Evolutionary conservation across 1,140 invertebrate species (phyloP).

Genomic region (Dreissena rostriformis): DNA sequence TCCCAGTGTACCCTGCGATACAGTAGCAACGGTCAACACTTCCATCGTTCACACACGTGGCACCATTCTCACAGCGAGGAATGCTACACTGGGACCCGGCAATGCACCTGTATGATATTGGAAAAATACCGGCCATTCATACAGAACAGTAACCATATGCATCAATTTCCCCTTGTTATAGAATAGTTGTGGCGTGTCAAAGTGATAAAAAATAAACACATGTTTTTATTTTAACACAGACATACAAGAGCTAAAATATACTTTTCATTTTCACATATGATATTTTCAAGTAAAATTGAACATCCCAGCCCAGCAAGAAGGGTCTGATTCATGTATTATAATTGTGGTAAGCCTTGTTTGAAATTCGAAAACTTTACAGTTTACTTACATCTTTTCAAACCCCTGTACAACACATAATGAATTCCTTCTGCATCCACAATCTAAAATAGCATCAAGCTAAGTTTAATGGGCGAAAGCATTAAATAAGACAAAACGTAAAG

Average conservation of each 20-base stretch:
- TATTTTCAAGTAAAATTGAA: neutral
- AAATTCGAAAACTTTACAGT: neutral
- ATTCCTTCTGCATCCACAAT: slow-evolving; percentile 17
- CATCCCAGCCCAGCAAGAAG: neutral
- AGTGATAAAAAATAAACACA: no score
- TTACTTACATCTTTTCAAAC: slow-evolving; percentile 28
- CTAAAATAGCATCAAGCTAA: neutral
- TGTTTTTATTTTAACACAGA: no score
- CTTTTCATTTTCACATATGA: neutral
- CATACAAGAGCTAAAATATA: no score
- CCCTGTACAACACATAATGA: slow-evolving; percentile 16
- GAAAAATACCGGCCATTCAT: neutral
- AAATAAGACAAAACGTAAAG: neutral
- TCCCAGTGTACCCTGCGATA: slow-evolving; percentile 3
- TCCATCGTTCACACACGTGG: slow-evolving; percentile 22
- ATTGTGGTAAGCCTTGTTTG: neutral
- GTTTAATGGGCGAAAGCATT: neutral
- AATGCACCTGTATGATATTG: slow-evolving; percentile 4
- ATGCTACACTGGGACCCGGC: slow-evolving; percentile 6
- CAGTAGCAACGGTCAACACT: slow-evolving; percentile 9
- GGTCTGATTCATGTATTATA: neutral
- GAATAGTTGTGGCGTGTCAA: no score
- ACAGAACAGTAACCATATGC: neutral
- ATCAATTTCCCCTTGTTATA: no score
- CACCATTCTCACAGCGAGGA: slow-evolving; percentile 21